These are phyloP conservation scores for Ostrea edulis DNA, from an alignment of 1,140 invertebrate species.

Conservation along the genomic window DNA sequence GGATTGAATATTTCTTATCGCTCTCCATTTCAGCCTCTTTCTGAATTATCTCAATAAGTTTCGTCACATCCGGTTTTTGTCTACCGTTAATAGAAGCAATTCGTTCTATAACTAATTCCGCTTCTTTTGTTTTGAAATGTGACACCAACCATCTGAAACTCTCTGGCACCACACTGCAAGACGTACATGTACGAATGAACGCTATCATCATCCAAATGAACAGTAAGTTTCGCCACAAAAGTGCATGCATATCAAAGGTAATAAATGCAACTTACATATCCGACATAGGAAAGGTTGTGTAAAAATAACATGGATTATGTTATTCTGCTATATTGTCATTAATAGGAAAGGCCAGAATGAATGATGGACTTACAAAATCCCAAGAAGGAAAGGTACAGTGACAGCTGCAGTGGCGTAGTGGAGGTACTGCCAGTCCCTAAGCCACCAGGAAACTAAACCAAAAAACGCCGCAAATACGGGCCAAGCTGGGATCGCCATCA, in stretches of 20 bases:
- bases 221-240: too few species aligned
- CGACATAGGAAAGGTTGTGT: too few species aligned
- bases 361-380: slow-evolving; percentile 60
- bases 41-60: slow-evolving; percentile 15
- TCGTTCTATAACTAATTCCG: slow-evolving; percentile 55
- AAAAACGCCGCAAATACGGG: slow-evolving; percentile 46
- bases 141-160: slow-evolving; percentile 65
- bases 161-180: slow-evolving; percentile 58
- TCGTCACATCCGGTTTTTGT: slow-evolving; percentile 40
- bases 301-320: too few species aligned
- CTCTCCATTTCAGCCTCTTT: neutral
- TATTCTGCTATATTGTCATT: too few species aligned
- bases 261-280: too few species aligned
- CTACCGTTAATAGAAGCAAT: slow-evolving; percentile 60
- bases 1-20: slow-evolving; percentile 33
- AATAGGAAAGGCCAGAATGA: neutral
- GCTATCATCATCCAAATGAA: too few species aligned
- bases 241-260: too few species aligned
- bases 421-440: slow-evolving; percentile 60
- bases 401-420: slow-evolving; percentile 58
- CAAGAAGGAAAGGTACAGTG: slow-evolving; percentile 60
- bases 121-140: slow-evolving; percentile 60
- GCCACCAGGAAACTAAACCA: slow-evolving; percentile 50
- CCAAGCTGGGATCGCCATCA: slow-evolving; percentile 50
- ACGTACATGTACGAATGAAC: neutral